Conservation (phyloP, 2,888 invertebrate genomes). For the Drosophila setosimentum region DNA sequence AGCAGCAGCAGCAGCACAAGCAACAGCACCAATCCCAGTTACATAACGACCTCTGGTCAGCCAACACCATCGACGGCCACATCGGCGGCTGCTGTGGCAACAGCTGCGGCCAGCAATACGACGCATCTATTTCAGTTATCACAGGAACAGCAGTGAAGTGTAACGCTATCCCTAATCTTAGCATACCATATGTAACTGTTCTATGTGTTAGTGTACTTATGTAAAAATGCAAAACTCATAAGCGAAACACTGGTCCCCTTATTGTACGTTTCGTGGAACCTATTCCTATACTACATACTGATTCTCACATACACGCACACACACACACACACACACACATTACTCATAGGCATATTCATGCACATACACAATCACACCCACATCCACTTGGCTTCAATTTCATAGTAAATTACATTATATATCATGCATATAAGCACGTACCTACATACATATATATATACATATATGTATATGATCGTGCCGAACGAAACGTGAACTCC, state of each 20-base stretch:
- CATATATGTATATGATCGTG: constrained; percentile 14
- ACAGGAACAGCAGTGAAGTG: constrained; percentile 69
- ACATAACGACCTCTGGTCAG: constrained; percentile 58
- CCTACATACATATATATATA: constrained; percentile 5
- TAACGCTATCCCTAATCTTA: constrained; percentile 33
- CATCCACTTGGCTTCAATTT: constrained; percentile 29
- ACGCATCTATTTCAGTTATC: constrained; percentile 79
- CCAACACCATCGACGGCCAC: constrained; percentile 70
- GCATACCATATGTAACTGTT: constrained; percentile 54
- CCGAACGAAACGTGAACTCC: constrained; percentile 51
- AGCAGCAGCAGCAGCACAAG: constrained; percentile 18
- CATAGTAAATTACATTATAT: constrained; percentile 50
- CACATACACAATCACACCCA: constrained; percentile 30
- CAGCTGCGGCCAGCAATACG: constrained; percentile 81
- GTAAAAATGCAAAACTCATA: constrained; percentile 69
- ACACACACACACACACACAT: constrained; percentile 1
- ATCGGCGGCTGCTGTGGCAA: constrained; percentile 78
- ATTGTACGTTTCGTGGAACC: constrained; percentile 37
- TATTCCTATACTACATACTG: constrained; percentile 37
- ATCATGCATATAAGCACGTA: constrained; percentile 36
- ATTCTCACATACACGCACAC: constrained; percentile 4
- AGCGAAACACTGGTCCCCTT: constrained; percentile 41
- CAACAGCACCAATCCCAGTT: constrained; percentile 56
- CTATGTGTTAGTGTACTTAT: constrained; percentile 79
- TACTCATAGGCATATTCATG: constrained; percentile 34